These are phyloP conservation scores for Plebejus argus DNA, from an alignment of 2,888 invertebrate species.

Conservation along the genomic window DNA sequence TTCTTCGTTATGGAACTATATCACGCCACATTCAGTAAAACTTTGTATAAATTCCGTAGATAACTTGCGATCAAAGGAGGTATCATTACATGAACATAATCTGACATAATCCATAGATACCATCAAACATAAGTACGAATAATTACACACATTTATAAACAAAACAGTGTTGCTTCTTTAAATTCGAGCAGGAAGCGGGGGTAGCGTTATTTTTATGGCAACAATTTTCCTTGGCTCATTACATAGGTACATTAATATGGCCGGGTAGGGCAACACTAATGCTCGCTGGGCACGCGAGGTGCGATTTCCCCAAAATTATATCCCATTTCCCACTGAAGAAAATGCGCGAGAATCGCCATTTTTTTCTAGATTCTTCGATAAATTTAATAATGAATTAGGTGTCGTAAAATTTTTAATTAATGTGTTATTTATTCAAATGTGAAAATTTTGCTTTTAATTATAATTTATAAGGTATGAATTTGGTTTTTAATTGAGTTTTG, in stretches of 20 bases:
- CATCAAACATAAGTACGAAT: constrained; percentile 18
- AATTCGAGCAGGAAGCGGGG: constrained; percentile 49
- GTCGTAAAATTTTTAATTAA: constrained; percentile 10
- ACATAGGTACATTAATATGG: constrained; percentile 79
- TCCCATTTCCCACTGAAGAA: constrained; percentile 71
- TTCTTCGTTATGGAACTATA: neutral
- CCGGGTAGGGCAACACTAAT: constrained; percentile 75
- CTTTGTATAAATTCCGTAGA: neutral
- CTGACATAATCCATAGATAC: neutral
- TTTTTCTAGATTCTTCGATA: constrained; percentile 18
- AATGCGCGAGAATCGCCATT: constrained; percentile 24
- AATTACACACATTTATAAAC: constrained; percentile 14
- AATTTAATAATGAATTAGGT: constrained; percentile 8
- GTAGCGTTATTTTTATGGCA: constrained; percentile 79
- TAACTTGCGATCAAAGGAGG: neutral
- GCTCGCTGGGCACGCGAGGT: constrained; percentile 76
- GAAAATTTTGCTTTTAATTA: constrained; percentile 11
- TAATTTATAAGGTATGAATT: neutral
- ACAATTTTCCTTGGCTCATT: constrained; percentile 80
- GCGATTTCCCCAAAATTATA: constrained; percentile 79
- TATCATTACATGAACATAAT: neutral
- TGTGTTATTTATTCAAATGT: constrained; percentile 15
- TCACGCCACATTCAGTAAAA: neutral
- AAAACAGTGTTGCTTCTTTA: constrained; percentile 31
- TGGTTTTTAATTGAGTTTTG: neutral